Base-by-base conservation (phyloP, 2,113 vertebrate species). In the Dipodomys spectabilis region DNA sequence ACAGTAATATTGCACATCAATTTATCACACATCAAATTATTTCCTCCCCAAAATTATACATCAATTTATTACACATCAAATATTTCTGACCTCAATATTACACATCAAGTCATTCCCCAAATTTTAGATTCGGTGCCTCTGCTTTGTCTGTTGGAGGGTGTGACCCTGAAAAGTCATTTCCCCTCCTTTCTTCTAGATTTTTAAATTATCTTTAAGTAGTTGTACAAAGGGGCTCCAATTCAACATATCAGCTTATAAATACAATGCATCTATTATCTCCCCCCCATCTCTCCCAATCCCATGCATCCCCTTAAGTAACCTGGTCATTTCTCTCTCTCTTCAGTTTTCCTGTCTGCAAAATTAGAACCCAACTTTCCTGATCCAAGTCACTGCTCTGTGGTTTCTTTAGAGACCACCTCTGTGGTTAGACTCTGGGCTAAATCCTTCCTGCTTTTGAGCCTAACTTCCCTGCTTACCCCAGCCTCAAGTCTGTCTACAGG, bases 61-160 rank as follows among this genome's bases (percentile, higher is more conserved):
- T 18, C 5, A 1, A 53, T 28, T 57, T 57, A 39, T 53, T 39
- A 49, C 49, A 53, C 12, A 53, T 13, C 12, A 53, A 53, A 53
- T 53, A 11, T 2, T 53, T 53, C 12, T 13, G 8, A 13, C 49
- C 9, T 11, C 49, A 53, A 53, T 53, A 53, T 44, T 25, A 86
- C 32, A 62, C 44, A 78, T 80, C 53, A 86, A 78, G 88, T 71
- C 57, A 11, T 72, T 57, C 3, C 53, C 15, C 53, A 11, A 0
- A 79, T 27, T 93, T 95, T 74, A 57, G 64, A 79, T 82, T 88
- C 35, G 69, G 32, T 67, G 78, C 16, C 25, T 91, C 39, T 72
- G 39, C 32, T 90, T 92, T 94, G 68, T 30, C 77, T 53, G 9
- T 73, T 65, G 77, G 84, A 86, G 30, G 8, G 20, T 25, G 6